Evolutionary conservation across 2,797 vertebrate genomes (phyloP).

Genomic region (Sternarchorhynchus goeldii): DNA sequence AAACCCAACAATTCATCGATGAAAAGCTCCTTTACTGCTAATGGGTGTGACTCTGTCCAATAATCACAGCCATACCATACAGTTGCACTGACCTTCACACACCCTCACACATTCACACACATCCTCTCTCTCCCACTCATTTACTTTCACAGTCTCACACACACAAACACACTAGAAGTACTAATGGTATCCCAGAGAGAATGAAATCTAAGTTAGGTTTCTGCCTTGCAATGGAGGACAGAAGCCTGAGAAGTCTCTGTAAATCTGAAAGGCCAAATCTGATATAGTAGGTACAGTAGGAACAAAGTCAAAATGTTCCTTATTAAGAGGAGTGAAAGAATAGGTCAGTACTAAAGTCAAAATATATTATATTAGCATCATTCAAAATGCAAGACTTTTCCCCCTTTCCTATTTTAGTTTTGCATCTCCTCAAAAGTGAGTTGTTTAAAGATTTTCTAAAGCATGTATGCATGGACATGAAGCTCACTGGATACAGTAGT

Average conservation of each 20-base stretch:
- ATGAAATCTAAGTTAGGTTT: not conserved
- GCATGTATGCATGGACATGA: not conserved
- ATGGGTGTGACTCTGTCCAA: conserved; percentile 55
- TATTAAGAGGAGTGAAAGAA: conserved; percentile 34
- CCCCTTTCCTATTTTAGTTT: not conserved
- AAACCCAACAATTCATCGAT: conserved; percentile 51
- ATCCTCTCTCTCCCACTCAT: not conserved
- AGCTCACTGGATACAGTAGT: not conserved
- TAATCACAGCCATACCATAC: conserved; percentile 51
- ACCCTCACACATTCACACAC: not conserved
- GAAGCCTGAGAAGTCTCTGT: not conserved
- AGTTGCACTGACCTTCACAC: conserved; percentile 53
- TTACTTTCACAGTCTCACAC: not conserved
- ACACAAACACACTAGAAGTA: not conserved
- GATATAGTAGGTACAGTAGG: conserved; percentile 44
- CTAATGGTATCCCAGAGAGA: not conserved
- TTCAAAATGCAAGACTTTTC: too few species aligned
- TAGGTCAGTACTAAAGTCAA: not conserved
- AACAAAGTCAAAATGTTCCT: conserved; percentile 54
- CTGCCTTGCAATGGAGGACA: not conserved
- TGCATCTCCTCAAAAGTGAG: not conserved
- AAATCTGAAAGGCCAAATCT: not conserved
- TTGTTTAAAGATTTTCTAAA: not conserved
- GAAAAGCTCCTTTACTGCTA: conserved; percentile 55
- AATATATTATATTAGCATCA: not conserved